Percentiles rank a stretch among this genome's conserved stretches.
phyloP scores from a whole-genome alignment of 2,797 vertebrate genomes.

The Sebastes cheni region DNA sequence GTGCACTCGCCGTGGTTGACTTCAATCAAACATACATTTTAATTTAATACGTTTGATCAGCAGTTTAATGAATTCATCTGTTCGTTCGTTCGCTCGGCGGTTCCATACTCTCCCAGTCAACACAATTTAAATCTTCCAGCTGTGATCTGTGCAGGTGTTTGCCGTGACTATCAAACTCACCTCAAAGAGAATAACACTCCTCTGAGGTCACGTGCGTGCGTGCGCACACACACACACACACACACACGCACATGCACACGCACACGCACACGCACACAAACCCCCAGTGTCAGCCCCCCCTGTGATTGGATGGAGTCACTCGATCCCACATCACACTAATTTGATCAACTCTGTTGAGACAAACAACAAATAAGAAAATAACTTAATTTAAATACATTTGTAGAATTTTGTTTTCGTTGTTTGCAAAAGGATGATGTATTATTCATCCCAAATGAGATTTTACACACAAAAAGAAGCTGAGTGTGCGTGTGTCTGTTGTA shows the following conservation, averaged over 20 bases:
- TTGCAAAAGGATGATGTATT: background rate
- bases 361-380: background rate
- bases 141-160: slow-evolving; percentile 70
- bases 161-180: slow-evolving; percentile 56
- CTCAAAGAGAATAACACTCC: slow-evolving; percentile 58
- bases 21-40: slow-evolving; percentile 67
- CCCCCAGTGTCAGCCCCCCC: background rate
- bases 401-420: background rate
- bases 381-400: background rate
- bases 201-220: background rate
- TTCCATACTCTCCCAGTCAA: slow-evolving; percentile 31
- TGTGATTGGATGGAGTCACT: slow-evolving; percentile 14
- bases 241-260: background rate
- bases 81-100: background rate
- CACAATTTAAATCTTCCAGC: slow-evolving; percentile 52
- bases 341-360: background rate
- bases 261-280: too few species aligned
- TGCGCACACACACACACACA: slow-evolving; percentile 2
- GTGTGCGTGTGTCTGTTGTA: background rate
- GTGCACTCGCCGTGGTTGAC: slow-evolving; percentile 18
- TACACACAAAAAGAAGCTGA: background rate
- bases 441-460: background rate
- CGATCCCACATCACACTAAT: background rate
- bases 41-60: slow-evolving; percentile 63
- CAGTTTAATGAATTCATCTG: slow-evolving; percentile 63